Evolutionary conservation across 2,888 invertebrate species (phyloP), one percentile per base, ranked within the genome.

Genomic region (Timema podura): DNA sequence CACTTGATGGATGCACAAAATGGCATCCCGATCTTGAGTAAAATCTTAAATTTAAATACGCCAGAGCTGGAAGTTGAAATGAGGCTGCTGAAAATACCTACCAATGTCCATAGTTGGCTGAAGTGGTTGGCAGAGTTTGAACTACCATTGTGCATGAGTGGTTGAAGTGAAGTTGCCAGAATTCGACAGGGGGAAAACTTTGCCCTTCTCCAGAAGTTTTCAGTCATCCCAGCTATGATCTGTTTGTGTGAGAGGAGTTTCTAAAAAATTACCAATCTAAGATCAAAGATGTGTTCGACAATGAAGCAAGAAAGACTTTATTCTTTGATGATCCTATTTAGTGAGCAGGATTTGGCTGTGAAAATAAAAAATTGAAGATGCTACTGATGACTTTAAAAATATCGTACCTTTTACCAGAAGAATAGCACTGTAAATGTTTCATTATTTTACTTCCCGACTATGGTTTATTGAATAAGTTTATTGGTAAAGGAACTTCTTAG

Each of bases 201-300:
- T 54, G 54, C n/a, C n/a, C n/a, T n/a, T n/a, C n/a, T 54, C 13
- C 54, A 54, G 5, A 54, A 54, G 16, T 54, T 6, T 54, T 54
- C 10, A 5, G 6, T 54, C 54, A 54, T 54, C 6, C 16, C 10
- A 10, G 54, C 11, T 10, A 7, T 16, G 16, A 54, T 13, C 54
- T 54, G 54, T 16, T 54, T 16, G 54, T 54, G 54, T 54, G 54
- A 54, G 54, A 54, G 54, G 16, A 54, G 54, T 54, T 54, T 54
- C 16, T 54, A 13, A 10, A 54, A 54, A 54, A 54, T 54, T 13
- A 15, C 54, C 6, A 10, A 6, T 15, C 5, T 5, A 16, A 10
- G 16, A 54, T 15, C 10, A 7, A 7, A 7, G 10, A 13, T 54
- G 11, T 16, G 10, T 6, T 54, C 54, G 16, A 54, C 54, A 54